Evolutionary conservation across 1,140 invertebrate genomes (phyloP), one percentile per base, ranked within the genome.

Genomic region (Aricia agestis): DNA sequence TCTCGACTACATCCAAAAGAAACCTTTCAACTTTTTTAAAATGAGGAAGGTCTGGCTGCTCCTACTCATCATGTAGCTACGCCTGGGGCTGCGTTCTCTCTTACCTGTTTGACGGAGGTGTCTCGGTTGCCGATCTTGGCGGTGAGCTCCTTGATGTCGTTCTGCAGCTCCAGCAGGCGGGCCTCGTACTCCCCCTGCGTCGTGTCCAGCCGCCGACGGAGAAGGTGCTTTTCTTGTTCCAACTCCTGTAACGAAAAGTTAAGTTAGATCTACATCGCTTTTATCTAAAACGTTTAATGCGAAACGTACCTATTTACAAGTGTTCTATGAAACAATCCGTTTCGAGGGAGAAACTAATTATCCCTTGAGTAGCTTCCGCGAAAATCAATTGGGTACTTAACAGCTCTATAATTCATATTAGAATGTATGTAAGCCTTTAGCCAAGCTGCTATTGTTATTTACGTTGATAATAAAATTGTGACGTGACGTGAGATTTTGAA

Each of bases 161-260:
- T 94, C 86, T 98, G 97, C 13, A 98, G 91, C 87, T 98, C 98
- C 74, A 96, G 87, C 11, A 98, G 93, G 68, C 95, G 93, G n/a
- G 96, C 95, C 77, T 99, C 98, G 84, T 97, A 97, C 87, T 99
- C 98, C 15, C 96, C 95, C 86, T 97, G 95, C 11, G 95, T 94
- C 13, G 96, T 95, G 69, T 97, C 95, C 77, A 99, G 89, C 82
- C 97, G 96, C 45, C 97, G 93, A 63, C 96, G 93, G 10, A 99
- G 92, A 11, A 96, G 93, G 88, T 99, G 97, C 78, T 97, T 96
- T 89, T 99, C 97, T 92, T 99, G 98, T 92, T 98, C 97, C 85
- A 99, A 93, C 83, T 95, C 94, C 98, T 99, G 93, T 0, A 25
- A 52, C 17, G 7, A 0, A 19, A 36, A 36, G 36, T 9, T 18